These are phyloP conservation scores for Pangasius larnaudii DNA, from an alignment of 2,797 vertebrate species.

Conservation along the genomic window DNA sequence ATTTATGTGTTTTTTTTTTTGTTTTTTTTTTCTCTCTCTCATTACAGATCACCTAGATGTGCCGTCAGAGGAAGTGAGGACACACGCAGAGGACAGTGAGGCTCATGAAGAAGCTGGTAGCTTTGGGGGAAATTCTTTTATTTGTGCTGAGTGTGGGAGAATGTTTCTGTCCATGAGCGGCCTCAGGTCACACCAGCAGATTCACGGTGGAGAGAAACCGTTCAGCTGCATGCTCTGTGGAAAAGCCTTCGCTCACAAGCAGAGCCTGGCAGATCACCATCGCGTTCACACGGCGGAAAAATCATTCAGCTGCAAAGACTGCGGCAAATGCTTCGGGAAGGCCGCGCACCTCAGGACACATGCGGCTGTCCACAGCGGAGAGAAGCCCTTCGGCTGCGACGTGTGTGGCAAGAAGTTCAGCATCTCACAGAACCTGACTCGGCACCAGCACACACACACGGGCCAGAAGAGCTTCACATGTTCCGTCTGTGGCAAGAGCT, in stretches of 20 bases:
- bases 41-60: constrained; percentile 3
- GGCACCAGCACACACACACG: constrained; percentile 70
- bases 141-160: constrained; percentile 67
- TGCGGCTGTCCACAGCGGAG: constrained; percentile 68
- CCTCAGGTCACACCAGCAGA: constrained; percentile 64
- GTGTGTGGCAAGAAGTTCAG: constrained; percentile 74
- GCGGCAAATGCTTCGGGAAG: constrained; percentile 73
- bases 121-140: constrained; percentile 51
- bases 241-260: constrained; percentile 67
- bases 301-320: constrained; percentile 66
- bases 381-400: constrained; percentile 69
- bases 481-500: constrained; percentile 71
- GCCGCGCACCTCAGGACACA: constrained; percentile 75
- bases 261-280: constrained; percentile 68
- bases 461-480: constrained; percentile 72
- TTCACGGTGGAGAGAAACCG: constrained; percentile 69
- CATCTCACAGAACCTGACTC: constrained; percentile 74
- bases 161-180: constrained; percentile 66
- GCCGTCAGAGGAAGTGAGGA: constrained; percentile 21
- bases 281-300: constrained; percentile 68
- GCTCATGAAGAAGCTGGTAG: constrained; percentile 10
- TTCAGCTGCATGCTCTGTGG: constrained; percentile 67
- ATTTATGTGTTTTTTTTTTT: neutral
- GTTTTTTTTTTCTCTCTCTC: too few relatives aligned
- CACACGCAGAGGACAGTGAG: constrained; percentile 19